Evolutionary conservation across 2,888 invertebrate genomes (phyloP).

Genomic region (Drosophila picticornis): DNA sequence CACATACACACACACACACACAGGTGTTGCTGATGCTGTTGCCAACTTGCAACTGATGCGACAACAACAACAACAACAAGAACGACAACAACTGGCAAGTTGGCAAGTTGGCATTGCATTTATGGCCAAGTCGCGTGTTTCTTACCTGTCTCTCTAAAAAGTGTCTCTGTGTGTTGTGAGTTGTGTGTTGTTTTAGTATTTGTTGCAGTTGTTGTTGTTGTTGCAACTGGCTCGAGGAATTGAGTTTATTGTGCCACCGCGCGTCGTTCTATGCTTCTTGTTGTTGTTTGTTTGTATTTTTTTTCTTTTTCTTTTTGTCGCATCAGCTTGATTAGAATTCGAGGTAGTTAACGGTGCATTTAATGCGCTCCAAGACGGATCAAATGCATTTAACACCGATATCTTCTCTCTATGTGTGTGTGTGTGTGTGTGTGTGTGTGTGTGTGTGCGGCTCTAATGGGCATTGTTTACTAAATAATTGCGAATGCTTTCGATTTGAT

Average conservation of each 20-base stretch:
- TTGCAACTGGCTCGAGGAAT: slow-evolving; percentile 53
- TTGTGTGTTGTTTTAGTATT: slow-evolving; percentile 15
- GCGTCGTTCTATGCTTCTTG: slow-evolving; percentile 65
- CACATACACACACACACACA: slow-evolving; percentile 22
- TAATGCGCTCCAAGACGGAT: slow-evolving; percentile 76
- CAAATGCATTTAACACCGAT: slow-evolving; percentile 72
- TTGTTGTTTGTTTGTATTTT: slow-evolving; percentile 5
- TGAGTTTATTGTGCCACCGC: slow-evolving; percentile 79
- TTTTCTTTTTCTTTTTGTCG: slow-evolving; percentile 54
- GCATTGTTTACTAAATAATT: slow-evolving; percentile 40
- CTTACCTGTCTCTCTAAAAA: slow-evolving; percentile 57
- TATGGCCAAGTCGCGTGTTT: slow-evolving; percentile 79
- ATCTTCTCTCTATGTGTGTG: slow-evolving; percentile 10
- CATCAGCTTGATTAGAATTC: slow-evolving; percentile 79
- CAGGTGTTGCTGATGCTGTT: slow-evolving; percentile 25
- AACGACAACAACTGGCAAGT: slow-evolving; percentile 21
- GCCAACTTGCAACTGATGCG: slow-evolving; percentile 52
- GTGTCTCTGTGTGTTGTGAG: slow-evolving; percentile 26
- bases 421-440: neutral
- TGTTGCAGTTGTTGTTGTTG: slow-evolving; percentile 14
- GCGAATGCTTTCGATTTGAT: slow-evolving; percentile 17
- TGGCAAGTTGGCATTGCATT: slow-evolving; percentile 71
- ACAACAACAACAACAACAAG: slow-evolving; percentile 31
- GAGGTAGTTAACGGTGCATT: slow-evolving; percentile 79
- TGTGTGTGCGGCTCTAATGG: slow-evolving; percentile 4